Evolutionary conservation across 2,888 invertebrate species (phyloP), one percentile per base, ranked within the genome.

Genomic region (Pelosia muscerda): DNA sequence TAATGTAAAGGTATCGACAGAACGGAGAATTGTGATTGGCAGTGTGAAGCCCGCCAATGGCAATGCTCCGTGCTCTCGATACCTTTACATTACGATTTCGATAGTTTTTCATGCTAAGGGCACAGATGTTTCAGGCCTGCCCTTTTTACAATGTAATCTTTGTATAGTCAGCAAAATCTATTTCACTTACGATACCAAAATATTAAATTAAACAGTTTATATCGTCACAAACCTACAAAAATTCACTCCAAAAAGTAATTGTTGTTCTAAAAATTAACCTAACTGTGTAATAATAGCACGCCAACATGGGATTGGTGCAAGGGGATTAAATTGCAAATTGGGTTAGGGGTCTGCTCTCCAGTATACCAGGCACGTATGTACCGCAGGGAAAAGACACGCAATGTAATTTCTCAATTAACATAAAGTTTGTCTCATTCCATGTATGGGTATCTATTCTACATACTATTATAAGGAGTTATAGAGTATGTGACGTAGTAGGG

Each of bases 241-340:
- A 38, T 15, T 85, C 86, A 81, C 84, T n/a, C 11, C 13, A 13
- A 31, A 19, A 59, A 53, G 23, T 23, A 54, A 22, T 15, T 15
- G 15, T 38, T 38, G 15, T 38, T 2, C 19, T 6, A 19, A 54
- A 54, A 22, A 1, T 9, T 54, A 23, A 54, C 6, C 3, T 10
- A 22, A 54, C 55, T 55, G 55, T 23, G 55, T 15, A 2, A 55
- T 23, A 5, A 15, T 55, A 55, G 22, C n/a, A 63, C 72, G 66
- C 66, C 66, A 69, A 74, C 72, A 68, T 73, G 38, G 79, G 72
- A 82, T 85, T 76, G 76, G 81, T 83, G 76, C 72, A 76, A 76
- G 78, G 67, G 76, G 78, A 84, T 84, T 84, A 85, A 74, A 79
- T 74, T 77, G 68, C 74, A 75, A 84, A 85, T 87, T 86, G 83